Evolutionary conservation across 2,797 vertebrate species (phyloP), one percentile per base, ranked within the genome.

Genomic region (Austrolebias charrua): DNA sequence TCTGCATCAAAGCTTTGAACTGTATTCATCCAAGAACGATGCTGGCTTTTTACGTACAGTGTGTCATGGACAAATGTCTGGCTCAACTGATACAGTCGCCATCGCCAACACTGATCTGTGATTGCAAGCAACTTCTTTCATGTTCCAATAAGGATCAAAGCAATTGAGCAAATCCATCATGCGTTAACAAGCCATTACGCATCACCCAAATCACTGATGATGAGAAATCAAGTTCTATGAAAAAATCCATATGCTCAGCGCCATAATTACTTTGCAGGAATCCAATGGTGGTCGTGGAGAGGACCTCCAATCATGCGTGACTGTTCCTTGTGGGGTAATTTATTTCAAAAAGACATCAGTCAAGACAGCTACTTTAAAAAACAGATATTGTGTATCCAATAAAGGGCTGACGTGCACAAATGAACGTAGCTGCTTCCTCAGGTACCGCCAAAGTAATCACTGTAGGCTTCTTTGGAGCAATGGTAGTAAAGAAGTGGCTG

Each of bases 261-360:
- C 38, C 60, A 83, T 90, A 90, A 91, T 89, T 88, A 91, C 86
- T 81, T 86, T 71, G 73, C 71, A 85, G 78, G 69, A 84, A 85
- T 81, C 75, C 49, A 19, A 59, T 54, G 38, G 74, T 73, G 71
- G 73, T 47, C 42, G 51, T 63, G 73, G 74, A 38, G 42, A 47
- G 62, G 24, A 40, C 69, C 74, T 18, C 79, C 78, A 86, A 24
- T 24, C 50, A 40, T 79, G 83, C 86, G 71, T 84, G 80, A 81
- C 59, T 78, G 63, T 45, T 75, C 48, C 43, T 65, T 54, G 42
- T 44, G 31, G 18, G 55, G 52, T 64, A 18, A 81, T 82, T 66
- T 59, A 68, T 87, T 76, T 60, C 69, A 64, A 60, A 66, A 79
- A 72, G 66, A 55, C 52, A 50, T 66, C 38, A 67, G 63, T 35